Evolutionary conservation across 1,140 invertebrate species (phyloP).

Genomic region (Cydia pomonella): DNA sequence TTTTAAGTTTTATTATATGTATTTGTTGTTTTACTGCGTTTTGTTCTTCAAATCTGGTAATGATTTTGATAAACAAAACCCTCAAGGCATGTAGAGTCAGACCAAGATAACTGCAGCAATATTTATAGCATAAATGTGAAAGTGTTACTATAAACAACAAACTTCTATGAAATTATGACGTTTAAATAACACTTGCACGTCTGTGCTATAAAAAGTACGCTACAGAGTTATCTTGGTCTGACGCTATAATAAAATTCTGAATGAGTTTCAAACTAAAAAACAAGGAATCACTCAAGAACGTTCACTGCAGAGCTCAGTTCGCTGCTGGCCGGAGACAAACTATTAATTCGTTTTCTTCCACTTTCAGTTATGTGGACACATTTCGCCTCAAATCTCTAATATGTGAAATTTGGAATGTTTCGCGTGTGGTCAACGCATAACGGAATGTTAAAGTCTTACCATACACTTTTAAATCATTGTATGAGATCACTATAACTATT

Average conservation of each 20-base stretch:
- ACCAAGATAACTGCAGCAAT: no score
- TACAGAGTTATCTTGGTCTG: no score
- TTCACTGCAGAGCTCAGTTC: not conserved
- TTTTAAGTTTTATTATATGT: not conserved
- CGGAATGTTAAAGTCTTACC: conserved; percentile 24
- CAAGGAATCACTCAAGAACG: not conserved
- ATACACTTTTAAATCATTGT: conserved; percentile 15
- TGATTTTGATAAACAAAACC: no score
- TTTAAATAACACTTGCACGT: no score
- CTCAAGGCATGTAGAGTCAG: not conserved
- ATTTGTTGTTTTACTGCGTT: not conserved
- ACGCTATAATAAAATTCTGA: not conserved
- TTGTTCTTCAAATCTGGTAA: no score
- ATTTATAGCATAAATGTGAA: no score
- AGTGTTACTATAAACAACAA: no score
- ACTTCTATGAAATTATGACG: no score
- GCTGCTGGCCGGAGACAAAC: conserved; percentile 21
- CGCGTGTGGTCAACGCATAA: conserved; percentile 8
- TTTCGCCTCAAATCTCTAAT: conserved; percentile 9
- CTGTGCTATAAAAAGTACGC: no score
- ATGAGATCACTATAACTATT: conserved; percentile 25
- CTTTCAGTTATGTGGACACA: not conserved
- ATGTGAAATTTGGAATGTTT: conserved; percentile 30
- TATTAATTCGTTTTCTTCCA: conserved; percentile 8
- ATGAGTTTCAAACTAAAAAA: not conserved